phyloP scores from a whole-genome alignment of 2,888 invertebrate species.

The Tetranychus truncatus region DNA sequence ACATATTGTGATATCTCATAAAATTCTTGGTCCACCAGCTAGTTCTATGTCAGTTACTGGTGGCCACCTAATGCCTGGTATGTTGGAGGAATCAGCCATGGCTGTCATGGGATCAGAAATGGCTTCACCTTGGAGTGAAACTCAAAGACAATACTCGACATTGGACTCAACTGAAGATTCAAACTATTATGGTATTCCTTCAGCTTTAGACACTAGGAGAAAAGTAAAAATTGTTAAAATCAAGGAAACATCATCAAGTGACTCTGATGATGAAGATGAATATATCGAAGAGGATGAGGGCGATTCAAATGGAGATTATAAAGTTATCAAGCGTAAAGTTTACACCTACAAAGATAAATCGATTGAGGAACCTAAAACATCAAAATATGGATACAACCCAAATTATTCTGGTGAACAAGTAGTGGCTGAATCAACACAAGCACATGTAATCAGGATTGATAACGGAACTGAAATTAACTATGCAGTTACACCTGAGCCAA shows the following conservation, averaged over 20 bases:
- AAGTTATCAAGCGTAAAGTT: not conserved
- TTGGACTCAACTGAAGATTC: not conserved
- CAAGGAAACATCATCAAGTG: not conserved
- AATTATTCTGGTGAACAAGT: not conserved
- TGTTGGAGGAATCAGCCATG: not conserved
- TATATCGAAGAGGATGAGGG: not conserved
- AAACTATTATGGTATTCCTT: not conserved
- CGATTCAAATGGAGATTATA: not conserved
- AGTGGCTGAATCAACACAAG: not conserved
- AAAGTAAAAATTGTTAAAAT: not conserved
- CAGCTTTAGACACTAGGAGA: not conserved
- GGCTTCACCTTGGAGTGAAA: not conserved
- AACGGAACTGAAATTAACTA: not conserved
- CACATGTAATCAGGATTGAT: not conserved
- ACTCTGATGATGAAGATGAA: not conserved
- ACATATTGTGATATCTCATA: conserved; percentile 1
- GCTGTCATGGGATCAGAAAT: not conserved
- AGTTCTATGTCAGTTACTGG: not conserved
- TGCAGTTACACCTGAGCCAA: not conserved
- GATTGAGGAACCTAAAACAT: not conserved
- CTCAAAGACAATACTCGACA: not conserved
- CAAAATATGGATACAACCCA: conserved; percentile 4
- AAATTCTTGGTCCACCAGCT: not conserved
- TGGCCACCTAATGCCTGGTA: not conserved
- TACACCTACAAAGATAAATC: not conserved